These are phyloP conservation scores for Oryzias dopingdopingensis DNA, from an alignment of 2,797 vertebrate genomes.

Conservation along the genomic window DNA sequence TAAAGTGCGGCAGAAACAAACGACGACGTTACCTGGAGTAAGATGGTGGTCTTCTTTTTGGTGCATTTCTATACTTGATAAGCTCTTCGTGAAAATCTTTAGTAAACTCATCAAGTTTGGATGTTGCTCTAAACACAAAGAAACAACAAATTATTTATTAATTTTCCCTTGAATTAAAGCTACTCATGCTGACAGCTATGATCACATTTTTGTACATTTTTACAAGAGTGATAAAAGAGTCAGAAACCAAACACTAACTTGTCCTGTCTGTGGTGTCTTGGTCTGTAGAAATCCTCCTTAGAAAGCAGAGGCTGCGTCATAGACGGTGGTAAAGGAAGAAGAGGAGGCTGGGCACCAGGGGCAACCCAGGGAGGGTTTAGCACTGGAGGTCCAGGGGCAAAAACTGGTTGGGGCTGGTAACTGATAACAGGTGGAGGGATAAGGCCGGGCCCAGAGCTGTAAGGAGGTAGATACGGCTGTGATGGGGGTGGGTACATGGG, in stretches of 20 bases:
- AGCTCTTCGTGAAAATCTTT: conserved; percentile 99
- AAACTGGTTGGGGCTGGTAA: conserved; percentile 86
- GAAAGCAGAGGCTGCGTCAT: conserved; percentile 80
- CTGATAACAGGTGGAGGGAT: conserved; percentile 77
- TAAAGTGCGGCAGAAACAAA: too few relatives aligned
- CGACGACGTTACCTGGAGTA: conserved; percentile 88
- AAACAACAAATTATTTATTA: conserved; percentile 2
- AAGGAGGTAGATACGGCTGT: conserved; percentile 63
- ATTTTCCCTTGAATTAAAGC: not conserved
- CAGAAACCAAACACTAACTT: conserved; percentile 79
- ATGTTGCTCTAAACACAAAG: conserved; percentile 85
- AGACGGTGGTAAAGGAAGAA: conserved; percentile 48
- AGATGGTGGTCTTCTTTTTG: conserved; percentile 92
- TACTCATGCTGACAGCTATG: not conserved
- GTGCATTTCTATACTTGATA: conserved; percentile 97
- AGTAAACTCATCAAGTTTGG: conserved; percentile 98
- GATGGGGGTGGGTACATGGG: conserved; percentile 66
- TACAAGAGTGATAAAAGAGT: not conserved
- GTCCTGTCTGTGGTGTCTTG: conserved; percentile 90
- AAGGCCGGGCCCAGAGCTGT: conserved; percentile 54
- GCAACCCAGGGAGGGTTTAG: conserved; percentile 89
- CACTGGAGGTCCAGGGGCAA: conserved; percentile 85
- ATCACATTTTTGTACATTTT: not conserved
- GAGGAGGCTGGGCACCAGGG: conserved; percentile 83
- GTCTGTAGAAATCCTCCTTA: conserved; percentile 97